Evolutionary conservation across 2,888 invertebrate species (phyloP), one percentile per base, ranked within the genome.

Genomic region (Limenitis arthemis): DNA sequence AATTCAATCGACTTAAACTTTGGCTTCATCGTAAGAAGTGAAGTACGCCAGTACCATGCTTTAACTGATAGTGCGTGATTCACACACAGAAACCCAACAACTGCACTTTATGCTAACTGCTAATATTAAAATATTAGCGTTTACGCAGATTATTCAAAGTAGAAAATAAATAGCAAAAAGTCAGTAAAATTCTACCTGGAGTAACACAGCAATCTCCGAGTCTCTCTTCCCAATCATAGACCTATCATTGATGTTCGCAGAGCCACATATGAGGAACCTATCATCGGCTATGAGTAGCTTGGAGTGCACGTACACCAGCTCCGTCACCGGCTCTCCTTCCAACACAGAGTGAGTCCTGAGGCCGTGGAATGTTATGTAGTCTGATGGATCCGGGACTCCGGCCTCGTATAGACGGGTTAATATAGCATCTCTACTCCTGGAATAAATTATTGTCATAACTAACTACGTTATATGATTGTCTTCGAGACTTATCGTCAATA

Each of bases 181-280:
- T 39, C 7, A 7, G 11, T 11, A 39, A n/a, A n/a, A 3, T 9
- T 3, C 11, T 70, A 91, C 97, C 90, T 95, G 93, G 49, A 97
- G 89, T 40, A 97, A 83, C 11, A 97, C 93, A 4, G 96, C 97
- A 6, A 96, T 92, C 82, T 99, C 99, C 0, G 98, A 98, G 71
- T 99, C 99, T 60, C 99, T 88, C 56, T 92, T 94, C 1, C 99
- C 99, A 49, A 97, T 88, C 90, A 99, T 90, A 51, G 97, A 98
- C 47, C 99, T 87, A 74, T 99, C 99, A 71, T 99, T 99, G 64
- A 99, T 97, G 72, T 99, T 99, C 0, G 99, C 98, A 5, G 98
- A 98, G 12, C 99, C 99, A 67, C 98, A 98, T 58, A 99, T 97
- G 0, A 96, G 91, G 4, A 91, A 88, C 61, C 91, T 91, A 75